Evolutionary conservation across 37 sponge, comb jelly and placozoan species (phyloP).

Genomic region (Geodia barretti): DNA sequence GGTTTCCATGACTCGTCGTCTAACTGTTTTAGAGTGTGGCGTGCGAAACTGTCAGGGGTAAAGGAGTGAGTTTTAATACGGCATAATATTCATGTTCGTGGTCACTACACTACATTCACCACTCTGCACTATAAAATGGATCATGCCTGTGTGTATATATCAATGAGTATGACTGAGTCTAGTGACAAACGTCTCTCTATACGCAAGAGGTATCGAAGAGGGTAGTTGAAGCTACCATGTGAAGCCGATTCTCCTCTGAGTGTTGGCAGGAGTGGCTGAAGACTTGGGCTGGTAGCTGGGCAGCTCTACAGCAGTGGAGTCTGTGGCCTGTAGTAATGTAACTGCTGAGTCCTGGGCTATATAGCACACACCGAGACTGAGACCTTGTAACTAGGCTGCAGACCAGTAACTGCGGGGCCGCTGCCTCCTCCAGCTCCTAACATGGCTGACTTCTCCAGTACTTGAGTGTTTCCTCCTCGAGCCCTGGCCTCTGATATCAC

Average conservation of each 20-base stretch:
- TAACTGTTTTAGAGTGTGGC: no score
- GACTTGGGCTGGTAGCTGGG: conserved; percentile 63
- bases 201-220: no score
- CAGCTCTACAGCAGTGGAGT: conserved; percentile 60
- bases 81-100: no score
- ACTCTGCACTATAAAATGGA: no score
- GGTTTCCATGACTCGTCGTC: no score
- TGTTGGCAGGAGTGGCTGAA: conserved; percentile 13
- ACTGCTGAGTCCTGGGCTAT: no score
- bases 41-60: no score
- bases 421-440: conserved; percentile 35
- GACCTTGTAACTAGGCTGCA: not conserved
- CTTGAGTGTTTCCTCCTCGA: conserved; percentile 30
- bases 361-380: conserved; percentile 55
- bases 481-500: conserved; percentile 57
- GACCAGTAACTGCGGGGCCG: not conserved
- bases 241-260: conserved; percentile 87
- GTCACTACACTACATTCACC: no score
- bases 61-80: no score
- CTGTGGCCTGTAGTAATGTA: conserved; percentile 32
- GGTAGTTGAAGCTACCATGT: conserved; percentile 37
- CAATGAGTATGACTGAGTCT: no score
- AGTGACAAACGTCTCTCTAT: no score
- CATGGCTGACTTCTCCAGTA: conserved; percentile 38
- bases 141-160: no score